Conservation (phyloP, 37 sponge, comb jelly and placozoan genomes). For the Geodia barretti region DNA sequence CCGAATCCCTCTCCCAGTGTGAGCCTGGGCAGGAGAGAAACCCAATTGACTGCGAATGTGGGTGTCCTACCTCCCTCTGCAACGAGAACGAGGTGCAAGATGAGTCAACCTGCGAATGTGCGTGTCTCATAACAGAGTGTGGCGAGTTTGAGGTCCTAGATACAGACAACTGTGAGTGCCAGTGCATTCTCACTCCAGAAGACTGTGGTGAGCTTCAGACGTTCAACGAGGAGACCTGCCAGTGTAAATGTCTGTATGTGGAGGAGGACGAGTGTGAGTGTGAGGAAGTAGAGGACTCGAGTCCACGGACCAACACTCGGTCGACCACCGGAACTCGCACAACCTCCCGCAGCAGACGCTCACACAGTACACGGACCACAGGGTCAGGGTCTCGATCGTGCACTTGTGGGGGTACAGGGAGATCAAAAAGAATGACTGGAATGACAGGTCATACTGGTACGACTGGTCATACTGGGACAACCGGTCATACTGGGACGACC, state of each 20-base stretch:
- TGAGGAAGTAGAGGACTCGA: background rate
- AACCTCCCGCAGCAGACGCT: background rate
- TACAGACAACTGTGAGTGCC: conserved; percentile 20
- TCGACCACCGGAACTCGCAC: background rate
- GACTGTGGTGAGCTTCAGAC: background rate
- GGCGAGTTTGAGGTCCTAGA: conserved; percentile 5
- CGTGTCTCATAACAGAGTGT: conserved; percentile 2
- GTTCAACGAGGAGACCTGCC: conserved; percentile 24
- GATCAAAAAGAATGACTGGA: background rate
- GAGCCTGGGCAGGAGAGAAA: background rate
- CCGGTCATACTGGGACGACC: background rate
- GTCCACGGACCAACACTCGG: background rate
- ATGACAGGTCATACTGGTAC: background rate
- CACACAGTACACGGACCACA: too few species aligned
- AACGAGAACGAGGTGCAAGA: background rate
- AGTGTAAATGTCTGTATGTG: conserved; percentile 23
- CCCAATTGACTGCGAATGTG: conserved; percentile 14
- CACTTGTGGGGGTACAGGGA: background rate
- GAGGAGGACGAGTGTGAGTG: background rate
- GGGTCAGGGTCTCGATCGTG: background rate
- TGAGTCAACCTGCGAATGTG: conserved; percentile 25
- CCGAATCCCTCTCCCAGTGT: background rate
- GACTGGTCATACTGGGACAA: background rate
- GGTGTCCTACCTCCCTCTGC: conserved; percentile 9
- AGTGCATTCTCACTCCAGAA: conserved; percentile 20